Conservation (phyloP, 2,888 invertebrate species). For the Cetonia aurata region DNA sequence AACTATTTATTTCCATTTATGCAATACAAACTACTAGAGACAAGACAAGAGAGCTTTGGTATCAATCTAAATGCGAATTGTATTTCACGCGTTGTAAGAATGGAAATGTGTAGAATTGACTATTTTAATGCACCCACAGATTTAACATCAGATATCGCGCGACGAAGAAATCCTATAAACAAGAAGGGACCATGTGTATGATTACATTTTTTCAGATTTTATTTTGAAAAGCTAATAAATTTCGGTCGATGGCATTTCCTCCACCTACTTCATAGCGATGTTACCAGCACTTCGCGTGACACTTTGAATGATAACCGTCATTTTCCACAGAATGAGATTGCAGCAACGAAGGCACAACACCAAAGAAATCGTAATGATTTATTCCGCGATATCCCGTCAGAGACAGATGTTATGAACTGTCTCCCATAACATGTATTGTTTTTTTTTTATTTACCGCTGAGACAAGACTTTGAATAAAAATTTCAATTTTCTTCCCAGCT, state of each 20-base stretch:
- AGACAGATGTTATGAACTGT: slow-evolving; percentile 37
- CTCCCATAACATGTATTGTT: slow-evolving; percentile 13
- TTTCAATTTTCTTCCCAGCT: slow-evolving; percentile 18
- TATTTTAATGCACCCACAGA: neutral
- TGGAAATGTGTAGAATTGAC: too few species aligned
- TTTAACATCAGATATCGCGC: slow-evolving; percentile 18
- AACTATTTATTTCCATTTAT: too few species aligned
- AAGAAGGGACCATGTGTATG: slow-evolving; percentile 1
- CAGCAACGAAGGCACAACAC: slow-evolving; percentile 23
- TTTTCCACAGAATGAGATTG: slow-evolving; percentile 44
- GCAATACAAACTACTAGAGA: too few species aligned
- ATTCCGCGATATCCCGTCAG: slow-evolving; percentile 26
- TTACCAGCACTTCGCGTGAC: slow-evolving; percentile 43
- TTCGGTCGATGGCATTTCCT: slow-evolving; percentile 36
- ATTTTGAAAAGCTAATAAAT: slow-evolving; percentile 38
- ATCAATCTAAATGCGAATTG: neutral
- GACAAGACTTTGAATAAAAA: slow-evolving; percentile 26
- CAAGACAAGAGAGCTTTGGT: too few species aligned
- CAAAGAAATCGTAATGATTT: slow-evolving; percentile 36
- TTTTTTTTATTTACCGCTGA: slow-evolving; percentile 20
- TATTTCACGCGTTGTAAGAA: too few species aligned
- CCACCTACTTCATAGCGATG: slow-evolving; percentile 33
- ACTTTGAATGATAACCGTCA: slow-evolving; percentile 45
- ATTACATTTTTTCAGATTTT: slow-evolving; percentile 20
- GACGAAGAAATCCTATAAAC: slow-evolving; percentile 17